Percentiles rank a stretch among this genome's conserved stretches.
Conservation (phyloP, 2,113 vertebrate species). For the Hippocampus mohnikei region DNA sequence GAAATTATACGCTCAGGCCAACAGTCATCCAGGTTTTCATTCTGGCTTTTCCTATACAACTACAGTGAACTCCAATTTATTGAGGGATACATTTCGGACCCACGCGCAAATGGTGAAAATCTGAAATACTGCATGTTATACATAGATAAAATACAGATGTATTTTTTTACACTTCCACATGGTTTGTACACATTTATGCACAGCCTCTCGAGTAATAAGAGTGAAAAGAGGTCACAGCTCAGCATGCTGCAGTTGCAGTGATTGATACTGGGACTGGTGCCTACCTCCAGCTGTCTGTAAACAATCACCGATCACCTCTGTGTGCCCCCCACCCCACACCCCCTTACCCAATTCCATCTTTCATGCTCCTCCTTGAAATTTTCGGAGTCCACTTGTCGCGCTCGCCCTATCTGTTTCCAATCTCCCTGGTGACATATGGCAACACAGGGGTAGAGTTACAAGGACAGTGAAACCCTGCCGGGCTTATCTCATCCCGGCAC, state of each 20-base stretch:
- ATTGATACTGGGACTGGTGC: slow-evolving; percentile 46
- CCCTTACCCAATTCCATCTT: slow-evolving; percentile 10
- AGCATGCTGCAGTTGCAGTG: slow-evolving; percentile 17
- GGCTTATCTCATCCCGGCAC: slow-evolving; percentile 57
- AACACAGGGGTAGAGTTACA: slow-evolving; percentile 56
- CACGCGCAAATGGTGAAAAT: background rate
- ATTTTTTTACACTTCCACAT: too few species aligned
- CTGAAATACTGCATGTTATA: too few species aligned
- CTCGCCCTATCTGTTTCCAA: slow-evolving; percentile 50
- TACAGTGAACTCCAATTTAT: too few species aligned
- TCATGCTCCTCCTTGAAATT: slow-evolving; percentile 6
- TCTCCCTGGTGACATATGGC: slow-evolving; percentile 55
- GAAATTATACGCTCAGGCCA: background rate
- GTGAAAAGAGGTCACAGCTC: slow-evolving; percentile 21
- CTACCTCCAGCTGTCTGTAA: slow-evolving; percentile 43
- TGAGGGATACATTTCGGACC: too few species aligned
- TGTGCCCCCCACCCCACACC: background rate
- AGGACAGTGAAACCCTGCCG: slow-evolving; percentile 42
- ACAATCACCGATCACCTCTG: slow-evolving; percentile 43
- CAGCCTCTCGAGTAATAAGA: background rate
- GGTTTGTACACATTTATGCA: too few species aligned
- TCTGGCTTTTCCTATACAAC: background rate
- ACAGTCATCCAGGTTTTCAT: background rate
- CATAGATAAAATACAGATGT: too few species aligned
- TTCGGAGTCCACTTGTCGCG: slow-evolving; percentile 37